Percentiles rank a stretch among this genome's conserved stretches.
Conservation (phyloP, 2,797 vertebrate species). For the Intellagama lesueurii region DNA sequence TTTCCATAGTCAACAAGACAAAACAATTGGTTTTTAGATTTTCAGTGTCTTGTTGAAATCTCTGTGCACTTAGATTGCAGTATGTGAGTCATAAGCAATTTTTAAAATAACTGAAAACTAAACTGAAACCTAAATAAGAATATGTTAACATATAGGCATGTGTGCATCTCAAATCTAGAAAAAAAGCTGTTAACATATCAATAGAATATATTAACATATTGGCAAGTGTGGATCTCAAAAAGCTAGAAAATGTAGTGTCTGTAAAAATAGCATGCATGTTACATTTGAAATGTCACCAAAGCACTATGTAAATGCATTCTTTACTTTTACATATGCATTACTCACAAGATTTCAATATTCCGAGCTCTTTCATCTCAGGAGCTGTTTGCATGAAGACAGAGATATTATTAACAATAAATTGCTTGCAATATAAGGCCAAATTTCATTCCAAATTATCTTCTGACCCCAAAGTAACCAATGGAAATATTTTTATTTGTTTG, state of each 20-base stretch:
- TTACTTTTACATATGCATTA: conserved; percentile 43
- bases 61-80: conserved; percentile 30
- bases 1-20: too few species aligned
- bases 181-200: conserved; percentile 48
- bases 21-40: background rate
- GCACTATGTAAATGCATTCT: conserved; percentile 39
- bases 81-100: conserved; percentile 29
- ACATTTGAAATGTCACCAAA: conserved; percentile 46
- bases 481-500: background rate
- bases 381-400: background rate
- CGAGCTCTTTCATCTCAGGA: background rate
- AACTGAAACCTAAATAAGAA: too few species aligned
- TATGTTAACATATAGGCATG: too few species aligned
- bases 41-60: background rate
- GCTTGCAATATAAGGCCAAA: background rate
- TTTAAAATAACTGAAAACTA: background rate
- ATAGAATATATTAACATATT: conserved; percentile 46
- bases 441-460: conserved; percentile 26
- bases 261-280: conserved; percentile 47
- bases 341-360: conserved; percentile 13
- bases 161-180: background rate
- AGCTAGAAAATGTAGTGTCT: conserved; percentile 39
- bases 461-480: background rate
- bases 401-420: background rate
- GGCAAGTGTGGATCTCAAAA: conserved; percentile 28